phyloP scores from a whole-genome alignment of 1,140 invertebrate species.

The Tetragonula clypearis region DNA sequence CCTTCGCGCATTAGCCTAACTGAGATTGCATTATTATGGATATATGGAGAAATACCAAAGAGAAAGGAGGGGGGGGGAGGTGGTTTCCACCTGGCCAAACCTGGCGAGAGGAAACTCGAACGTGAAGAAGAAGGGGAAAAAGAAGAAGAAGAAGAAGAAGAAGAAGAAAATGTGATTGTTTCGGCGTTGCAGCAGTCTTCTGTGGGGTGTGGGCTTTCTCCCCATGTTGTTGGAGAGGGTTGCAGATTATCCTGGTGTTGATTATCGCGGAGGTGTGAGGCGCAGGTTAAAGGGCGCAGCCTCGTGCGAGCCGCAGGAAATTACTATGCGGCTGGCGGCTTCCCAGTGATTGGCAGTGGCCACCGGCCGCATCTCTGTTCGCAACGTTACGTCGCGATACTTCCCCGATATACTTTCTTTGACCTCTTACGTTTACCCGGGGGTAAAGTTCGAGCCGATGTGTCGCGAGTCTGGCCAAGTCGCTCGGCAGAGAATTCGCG shows the following conservation, averaged over 20 bases:
- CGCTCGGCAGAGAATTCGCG: too few species aligned
- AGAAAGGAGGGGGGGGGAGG: too few species aligned
- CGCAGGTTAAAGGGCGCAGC: constrained; percentile 22
- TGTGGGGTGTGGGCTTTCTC: too few species aligned
- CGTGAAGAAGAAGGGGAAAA: constrained; percentile 11
- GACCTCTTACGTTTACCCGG: too few species aligned
- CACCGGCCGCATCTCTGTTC: constrained; percentile 67
- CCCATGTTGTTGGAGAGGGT: neutral
- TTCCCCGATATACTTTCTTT: too few species aligned
- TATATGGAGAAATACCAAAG: neutral
- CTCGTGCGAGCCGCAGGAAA: constrained; percentile 59
- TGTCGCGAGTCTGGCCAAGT: too few species aligned
- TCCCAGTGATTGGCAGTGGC: constrained; percentile 72
- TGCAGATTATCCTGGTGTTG: constrained; percentile 28
- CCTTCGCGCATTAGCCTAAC: neutral
- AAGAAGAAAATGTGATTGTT: constrained; percentile 7
- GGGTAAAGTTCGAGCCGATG: too few species aligned
- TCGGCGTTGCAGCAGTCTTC: neutral
- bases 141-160: neutral
- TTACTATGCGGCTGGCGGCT: constrained; percentile 70
- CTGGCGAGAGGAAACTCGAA: neutral
- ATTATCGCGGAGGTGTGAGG: constrained; percentile 47
- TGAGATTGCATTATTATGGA: neutral
- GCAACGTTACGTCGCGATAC: neutral
- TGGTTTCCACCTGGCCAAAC: neutral